phyloP scores from a whole-genome alignment of 1,140 invertebrate species.

The Anastrepha obliqua region DNA sequence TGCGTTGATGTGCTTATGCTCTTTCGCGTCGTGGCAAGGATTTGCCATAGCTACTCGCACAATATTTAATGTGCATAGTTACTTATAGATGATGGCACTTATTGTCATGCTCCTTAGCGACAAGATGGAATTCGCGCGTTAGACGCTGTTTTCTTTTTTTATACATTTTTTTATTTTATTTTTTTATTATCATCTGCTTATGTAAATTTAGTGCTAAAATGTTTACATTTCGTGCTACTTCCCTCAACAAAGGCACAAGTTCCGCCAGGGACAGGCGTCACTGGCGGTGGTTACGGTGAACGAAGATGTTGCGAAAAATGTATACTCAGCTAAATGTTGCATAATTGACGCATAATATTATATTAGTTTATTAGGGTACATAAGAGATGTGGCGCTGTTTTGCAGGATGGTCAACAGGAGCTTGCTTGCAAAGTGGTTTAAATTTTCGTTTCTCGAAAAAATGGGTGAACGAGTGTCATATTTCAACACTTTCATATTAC shows the following conservation, averaged over 20 bases:
- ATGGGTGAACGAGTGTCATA: no score
- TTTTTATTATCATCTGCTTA: slow-evolving; percentile 22
- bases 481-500: no score
- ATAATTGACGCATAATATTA: slow-evolving; percentile 55
- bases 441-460: no score
- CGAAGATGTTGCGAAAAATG: slow-evolving; percentile 12
- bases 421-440: neutral
- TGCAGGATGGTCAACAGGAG: neutral
- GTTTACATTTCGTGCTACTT: slow-evolving; percentile 36
- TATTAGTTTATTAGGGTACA: slow-evolving; percentile 48
- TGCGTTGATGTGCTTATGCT: neutral
- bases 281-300: neutral
- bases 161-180: neutral
- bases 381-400: neutral
- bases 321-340: slow-evolving; percentile 47
- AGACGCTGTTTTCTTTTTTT: neutral
- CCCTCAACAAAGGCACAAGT: slow-evolving; percentile 7
- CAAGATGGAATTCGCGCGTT: slow-evolving; percentile 8
- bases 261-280: neutral
- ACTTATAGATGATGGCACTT: neutral
- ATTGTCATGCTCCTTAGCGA: neutral
- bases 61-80: neutral
- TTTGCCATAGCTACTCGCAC: neutral
- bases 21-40: neutral
- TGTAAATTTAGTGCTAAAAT: slow-evolving; percentile 49